Base-by-base conservation (phyloP, 2,797 vertebrate genomes). In the Aulostomus chinensis region DNA sequence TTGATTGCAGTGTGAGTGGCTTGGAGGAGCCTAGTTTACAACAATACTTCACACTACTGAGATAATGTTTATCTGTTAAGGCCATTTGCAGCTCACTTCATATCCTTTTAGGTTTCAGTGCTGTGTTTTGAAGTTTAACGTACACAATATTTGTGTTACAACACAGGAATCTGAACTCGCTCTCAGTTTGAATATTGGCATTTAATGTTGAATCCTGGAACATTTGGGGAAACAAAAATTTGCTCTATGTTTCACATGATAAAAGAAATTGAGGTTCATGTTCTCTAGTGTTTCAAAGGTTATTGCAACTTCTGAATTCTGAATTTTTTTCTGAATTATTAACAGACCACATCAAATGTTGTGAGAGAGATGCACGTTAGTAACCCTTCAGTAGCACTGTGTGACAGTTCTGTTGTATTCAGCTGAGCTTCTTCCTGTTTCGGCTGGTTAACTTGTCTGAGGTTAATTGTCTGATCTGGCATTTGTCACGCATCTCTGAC, bases 401-500 rank as follows among this genome's bases (percentile, higher is more conserved):
- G 72, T 74, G 78, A 74, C 73, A 65, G 35, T 59, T 61, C 52
- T 45, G 60, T 86, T 78, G 73, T 78, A 26, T 45, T 53, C 13
- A 20, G 56, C 68, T 4, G 35, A 58, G 60, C 60, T 30, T 40
- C 4, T 65, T 67, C 68, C 57, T 51, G 76, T 73, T 78, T 68
- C 51, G n/a, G 69, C 74, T 84, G 80, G 78, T 83, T 80, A 72
- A 78, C 76, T 80, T 74, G 75, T 80, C 76, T 48, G 72, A 40
- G 82, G 54, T 81, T 86, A 87, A 88, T 88, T 77, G 87, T 82
- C 82, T 77, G 78, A 82, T 83, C 54, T 65, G 73, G 53, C 58
- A 40, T 81, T 73, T 82, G 77, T 52, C 79, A 59, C 36, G 54
- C 81, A 64, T 81, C 81, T 80, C 64, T 73, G 75, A 73, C 58